Conservation (phyloP, 1,140 invertebrate genomes). For the Gyrodactylus salaris region DNA sequence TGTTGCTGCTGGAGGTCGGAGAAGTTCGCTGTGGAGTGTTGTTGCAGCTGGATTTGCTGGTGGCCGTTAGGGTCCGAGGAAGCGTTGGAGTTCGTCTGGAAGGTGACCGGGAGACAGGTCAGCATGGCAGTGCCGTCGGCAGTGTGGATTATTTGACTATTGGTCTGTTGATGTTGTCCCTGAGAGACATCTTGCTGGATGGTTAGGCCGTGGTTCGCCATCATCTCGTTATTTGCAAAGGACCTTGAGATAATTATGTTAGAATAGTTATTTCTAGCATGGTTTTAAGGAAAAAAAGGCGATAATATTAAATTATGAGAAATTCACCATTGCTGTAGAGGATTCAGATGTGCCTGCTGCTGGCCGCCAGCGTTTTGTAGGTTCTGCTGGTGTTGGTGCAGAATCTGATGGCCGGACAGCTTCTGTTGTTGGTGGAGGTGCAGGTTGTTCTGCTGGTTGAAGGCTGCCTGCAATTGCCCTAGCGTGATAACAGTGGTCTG, state of each 20-base stretch:
- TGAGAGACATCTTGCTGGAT: background rate
- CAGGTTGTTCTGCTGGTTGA: background rate
- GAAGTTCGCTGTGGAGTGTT: too few species aligned
- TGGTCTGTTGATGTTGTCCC: background rate
- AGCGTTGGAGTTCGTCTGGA: background rate
- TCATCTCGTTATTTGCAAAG: too few species aligned
- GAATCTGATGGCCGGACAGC: too few species aligned
- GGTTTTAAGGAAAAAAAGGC: too few species aligned
- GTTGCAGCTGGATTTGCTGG: background rate
- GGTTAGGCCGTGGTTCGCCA: background rate
- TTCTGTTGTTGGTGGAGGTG: background rate
- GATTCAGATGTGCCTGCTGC: too few species aligned
- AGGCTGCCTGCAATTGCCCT: background rate
- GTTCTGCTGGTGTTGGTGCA: too few species aligned
- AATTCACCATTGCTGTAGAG: too few species aligned
- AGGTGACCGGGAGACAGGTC: background rate
- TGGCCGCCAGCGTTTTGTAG: too few species aligned
- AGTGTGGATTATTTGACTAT: background rate
- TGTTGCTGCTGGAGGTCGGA: background rate
- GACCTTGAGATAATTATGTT: too few species aligned
- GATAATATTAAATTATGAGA: too few species aligned
- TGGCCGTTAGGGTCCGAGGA: background rate
- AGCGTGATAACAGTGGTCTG: background rate
- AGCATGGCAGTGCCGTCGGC: background rate
- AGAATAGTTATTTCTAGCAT: too few species aligned